Conservation (phyloP, 2,888 invertebrate genomes). For the Meandrusa payeni region DNA sequence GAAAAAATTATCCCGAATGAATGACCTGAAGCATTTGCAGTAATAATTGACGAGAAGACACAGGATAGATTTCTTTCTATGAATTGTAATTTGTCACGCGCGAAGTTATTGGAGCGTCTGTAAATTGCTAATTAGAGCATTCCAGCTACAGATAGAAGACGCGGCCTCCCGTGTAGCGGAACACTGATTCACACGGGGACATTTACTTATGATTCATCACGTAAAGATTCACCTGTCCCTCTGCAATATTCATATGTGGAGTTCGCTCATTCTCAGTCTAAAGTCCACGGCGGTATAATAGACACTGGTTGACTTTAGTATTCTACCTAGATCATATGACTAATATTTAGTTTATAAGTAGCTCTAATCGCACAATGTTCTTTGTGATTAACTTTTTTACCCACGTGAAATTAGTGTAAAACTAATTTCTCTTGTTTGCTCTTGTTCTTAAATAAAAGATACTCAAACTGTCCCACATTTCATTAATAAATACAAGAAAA, state of each 20-base stretch:
- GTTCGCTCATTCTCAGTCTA: slow-evolving; percentile 20
- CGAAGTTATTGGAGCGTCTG: slow-evolving; percentile 17
- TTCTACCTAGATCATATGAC: neutral
- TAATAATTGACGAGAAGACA: too few species aligned
- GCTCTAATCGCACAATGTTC: too few species aligned
- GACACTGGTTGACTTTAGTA: slow-evolving; percentile 23
- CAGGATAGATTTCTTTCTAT: slow-evolving; percentile 8
- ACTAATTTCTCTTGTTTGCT: too few species aligned
- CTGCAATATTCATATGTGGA: slow-evolving; percentile 21
- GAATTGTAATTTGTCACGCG: slow-evolving; percentile 19
- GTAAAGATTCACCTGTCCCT: slow-evolving; percentile 32
- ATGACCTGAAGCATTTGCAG: too few species aligned
- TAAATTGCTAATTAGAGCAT: slow-evolving; percentile 25
- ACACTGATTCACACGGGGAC: slow-evolving; percentile 28
- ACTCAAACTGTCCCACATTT: too few species aligned
- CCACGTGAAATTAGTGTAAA: too few species aligned
- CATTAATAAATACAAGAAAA: too few species aligned
- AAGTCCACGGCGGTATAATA: neutral
- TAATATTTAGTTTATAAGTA: slow-evolving; percentile 12
- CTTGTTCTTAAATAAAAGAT: too few species aligned
- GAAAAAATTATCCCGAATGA: too few species aligned
- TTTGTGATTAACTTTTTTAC: too few species aligned
- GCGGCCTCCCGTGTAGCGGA: slow-evolving; percentile 17
- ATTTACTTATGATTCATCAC: slow-evolving; percentile 32
- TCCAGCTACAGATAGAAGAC: slow-evolving; percentile 16